These are phyloP conservation scores for Eutolmus rufibarbis DNA, from an alignment of 2,888 invertebrate genomes.

Conservation along the genomic window DNA sequence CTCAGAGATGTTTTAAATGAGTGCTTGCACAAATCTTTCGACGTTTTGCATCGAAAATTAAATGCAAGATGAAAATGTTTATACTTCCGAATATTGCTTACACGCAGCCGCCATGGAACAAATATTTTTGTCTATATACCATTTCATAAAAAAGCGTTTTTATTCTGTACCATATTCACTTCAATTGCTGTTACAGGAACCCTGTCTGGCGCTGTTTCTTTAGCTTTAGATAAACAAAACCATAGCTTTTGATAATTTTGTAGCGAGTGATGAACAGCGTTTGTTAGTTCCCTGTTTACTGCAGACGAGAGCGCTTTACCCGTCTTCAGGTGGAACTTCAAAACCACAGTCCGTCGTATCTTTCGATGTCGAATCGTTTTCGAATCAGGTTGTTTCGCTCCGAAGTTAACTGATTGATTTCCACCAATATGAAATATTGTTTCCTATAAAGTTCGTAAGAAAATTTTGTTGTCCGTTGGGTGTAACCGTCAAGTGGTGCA, in stretches of 20 bases:
- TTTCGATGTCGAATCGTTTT: background rate
- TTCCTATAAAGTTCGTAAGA: background rate
- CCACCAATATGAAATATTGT: background rate
- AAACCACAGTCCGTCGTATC: background rate
- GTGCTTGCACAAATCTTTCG: too few relatives aligned
- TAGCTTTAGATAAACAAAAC: background rate
- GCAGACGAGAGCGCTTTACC: background rate
- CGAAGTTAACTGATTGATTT: background rate
- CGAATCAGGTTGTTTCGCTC: background rate
- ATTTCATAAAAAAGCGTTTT: background rate
- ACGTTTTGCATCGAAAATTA: too few relatives aligned
- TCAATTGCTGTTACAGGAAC: background rate
- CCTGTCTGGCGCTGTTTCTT: background rate
- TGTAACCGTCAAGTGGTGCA: background rate
- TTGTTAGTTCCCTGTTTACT: background rate
- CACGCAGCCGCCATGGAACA: background rate
- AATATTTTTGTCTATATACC: background rate
- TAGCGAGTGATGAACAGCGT: background rate
- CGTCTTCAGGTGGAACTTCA: background rate
- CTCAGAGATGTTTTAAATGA: too few relatives aligned
- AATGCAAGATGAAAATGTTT: background rate
- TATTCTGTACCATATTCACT: background rate
- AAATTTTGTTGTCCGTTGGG: background rate
- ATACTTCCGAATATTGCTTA: background rate
- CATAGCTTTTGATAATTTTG: background rate